Conservation (phyloP, 2,113 vertebrate species). For the Sinocyclocheilus grahami region DNA sequence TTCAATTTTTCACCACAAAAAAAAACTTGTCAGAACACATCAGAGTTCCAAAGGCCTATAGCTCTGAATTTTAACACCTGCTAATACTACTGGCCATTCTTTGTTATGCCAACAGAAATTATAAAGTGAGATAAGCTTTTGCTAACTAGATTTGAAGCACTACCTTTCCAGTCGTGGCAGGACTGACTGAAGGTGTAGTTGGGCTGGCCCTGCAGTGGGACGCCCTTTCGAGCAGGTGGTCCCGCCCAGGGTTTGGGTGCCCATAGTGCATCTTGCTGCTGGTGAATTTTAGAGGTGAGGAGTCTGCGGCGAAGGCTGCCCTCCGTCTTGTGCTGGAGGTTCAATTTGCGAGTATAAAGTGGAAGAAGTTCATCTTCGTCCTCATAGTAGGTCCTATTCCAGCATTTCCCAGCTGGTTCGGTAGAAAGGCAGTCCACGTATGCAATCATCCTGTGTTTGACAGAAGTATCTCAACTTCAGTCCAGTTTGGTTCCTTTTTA, state of each 20-base stretch:
- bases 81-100: conserved; percentile 5
- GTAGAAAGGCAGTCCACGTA: conserved; percentile 73
- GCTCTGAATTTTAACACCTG: conserved; percentile 34
- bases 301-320: conserved; percentile 73
- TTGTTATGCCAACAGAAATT: conserved; percentile 24
- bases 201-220: not conserved
- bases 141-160: not conserved
- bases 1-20: not conserved
- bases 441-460: conserved; percentile 64
- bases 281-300: conserved; percentile 72
- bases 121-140: not conserved
- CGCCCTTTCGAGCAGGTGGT: not conserved
- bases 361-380: conserved; percentile 74
- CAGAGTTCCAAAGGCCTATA: not conserved
- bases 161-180: conserved; percentile 46
- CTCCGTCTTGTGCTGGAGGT: conserved; percentile 68
- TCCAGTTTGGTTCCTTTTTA: not conserved
- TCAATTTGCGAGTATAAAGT: conserved; percentile 58
- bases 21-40: conserved; percentile 16
- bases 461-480: not conserved
- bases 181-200: conserved; percentile 20
- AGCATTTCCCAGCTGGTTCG: conserved; percentile 68
- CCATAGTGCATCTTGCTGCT: conserved; percentile 68
- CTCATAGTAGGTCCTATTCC: conserved; percentile 64
- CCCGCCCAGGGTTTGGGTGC: conserved; percentile 25